Conservation (phyloP, 23 tunicate species). For the Ascidia mentula region DNA sequence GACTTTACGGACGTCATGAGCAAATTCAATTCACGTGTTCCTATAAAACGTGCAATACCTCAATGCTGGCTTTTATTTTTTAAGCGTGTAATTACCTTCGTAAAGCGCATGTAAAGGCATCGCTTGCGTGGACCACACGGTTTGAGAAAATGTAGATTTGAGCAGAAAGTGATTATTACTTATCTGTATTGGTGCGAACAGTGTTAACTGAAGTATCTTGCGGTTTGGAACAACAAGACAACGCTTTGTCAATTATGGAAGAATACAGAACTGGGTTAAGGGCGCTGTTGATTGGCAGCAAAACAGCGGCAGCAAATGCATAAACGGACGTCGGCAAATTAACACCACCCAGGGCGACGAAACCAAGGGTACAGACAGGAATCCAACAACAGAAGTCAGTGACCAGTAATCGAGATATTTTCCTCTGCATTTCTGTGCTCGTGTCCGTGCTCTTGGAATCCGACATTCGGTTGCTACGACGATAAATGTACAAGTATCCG, state of each 20-base stretch:
- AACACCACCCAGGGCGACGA: not conserved
- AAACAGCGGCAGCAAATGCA: not conserved
- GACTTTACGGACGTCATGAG: too few species aligned
- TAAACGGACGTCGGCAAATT: not conserved
- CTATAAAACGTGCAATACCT: too few species aligned
- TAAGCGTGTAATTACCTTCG: too few species aligned
- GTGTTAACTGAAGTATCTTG: not conserved
- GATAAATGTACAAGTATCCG: not conserved
- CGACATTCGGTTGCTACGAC: not conserved
- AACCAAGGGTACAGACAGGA: not conserved
- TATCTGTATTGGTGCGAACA: not conserved
- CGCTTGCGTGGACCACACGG: not conserved
- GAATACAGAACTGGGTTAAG: conserved; percentile 9
- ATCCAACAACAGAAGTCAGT: conserved; percentile 1
- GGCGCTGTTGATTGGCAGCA: conserved; percentile 9
- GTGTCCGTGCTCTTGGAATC: not conserved
- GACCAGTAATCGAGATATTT: not conserved
- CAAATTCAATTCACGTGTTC: too few species aligned
- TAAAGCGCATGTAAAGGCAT: too few species aligned
- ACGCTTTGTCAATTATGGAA: not conserved
- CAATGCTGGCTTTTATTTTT: too few species aligned
- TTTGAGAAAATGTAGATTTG: not conserved
- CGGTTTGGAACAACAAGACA: not conserved
- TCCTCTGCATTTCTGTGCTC: not conserved
- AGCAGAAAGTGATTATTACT: not conserved